Percentiles rank a stretch among this genome's conserved stretches.
Evolutionary conservation across 2,797 vertebrate species (phyloP).

Genomic region (Peromyscus nudipes): DNA sequence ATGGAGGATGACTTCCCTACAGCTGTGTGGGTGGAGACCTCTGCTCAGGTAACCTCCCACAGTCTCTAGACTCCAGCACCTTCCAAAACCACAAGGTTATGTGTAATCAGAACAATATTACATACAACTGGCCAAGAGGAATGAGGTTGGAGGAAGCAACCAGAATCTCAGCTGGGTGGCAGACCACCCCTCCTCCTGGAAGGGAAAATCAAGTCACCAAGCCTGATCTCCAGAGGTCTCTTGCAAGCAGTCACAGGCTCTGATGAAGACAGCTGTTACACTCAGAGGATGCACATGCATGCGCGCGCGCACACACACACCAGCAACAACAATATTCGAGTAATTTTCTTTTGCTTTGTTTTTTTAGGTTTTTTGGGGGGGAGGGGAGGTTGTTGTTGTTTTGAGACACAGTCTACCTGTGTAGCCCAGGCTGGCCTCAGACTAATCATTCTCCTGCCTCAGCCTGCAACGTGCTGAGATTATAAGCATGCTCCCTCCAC

Average conservation of each 20-base stretch:
- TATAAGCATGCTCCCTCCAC: neutral
- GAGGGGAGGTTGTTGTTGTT: neutral
- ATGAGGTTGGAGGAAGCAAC: no score
- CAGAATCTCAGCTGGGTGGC: neutral
- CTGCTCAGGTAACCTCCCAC: neutral
- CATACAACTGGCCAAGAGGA: neutral
- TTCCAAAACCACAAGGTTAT: neutral
- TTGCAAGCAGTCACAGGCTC: neutral
- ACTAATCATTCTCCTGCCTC: neutral
- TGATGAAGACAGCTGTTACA: neutral
- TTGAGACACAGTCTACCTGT: neutral
- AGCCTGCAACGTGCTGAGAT: neutral
- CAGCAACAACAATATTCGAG: neutral
- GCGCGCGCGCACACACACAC: no score
- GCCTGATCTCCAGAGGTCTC: neutral
- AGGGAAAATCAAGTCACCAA: neutral
- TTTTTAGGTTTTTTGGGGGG: neutral
- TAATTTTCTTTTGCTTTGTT: neutral
- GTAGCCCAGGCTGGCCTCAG: neutral
- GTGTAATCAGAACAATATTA: neutral
- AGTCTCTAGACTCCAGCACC: neutral
- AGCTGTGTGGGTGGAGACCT: neutral
- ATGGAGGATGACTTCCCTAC: neutral
- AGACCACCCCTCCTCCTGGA: neutral
- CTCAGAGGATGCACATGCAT: neutral